phyloP scores from a whole-genome alignment of 2,888 invertebrate genomes.

The Hymenopus coronatus region DNA sequence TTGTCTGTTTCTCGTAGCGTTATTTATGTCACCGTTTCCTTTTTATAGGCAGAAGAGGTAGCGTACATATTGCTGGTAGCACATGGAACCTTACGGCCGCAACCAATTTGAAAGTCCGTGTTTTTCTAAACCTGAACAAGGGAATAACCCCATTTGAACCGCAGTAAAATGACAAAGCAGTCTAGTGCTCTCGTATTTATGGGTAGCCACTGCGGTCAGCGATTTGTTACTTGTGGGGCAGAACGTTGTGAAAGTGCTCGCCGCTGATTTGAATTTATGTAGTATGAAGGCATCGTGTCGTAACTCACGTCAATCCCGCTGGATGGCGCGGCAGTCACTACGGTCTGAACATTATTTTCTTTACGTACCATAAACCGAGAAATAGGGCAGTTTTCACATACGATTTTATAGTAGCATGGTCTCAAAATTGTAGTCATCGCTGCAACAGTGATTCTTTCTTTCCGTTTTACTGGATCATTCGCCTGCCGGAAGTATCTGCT shows the following conservation, averaged over 20 bases:
- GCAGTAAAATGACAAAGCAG: not conserved
- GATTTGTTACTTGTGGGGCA: not conserved
- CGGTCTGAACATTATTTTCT: not conserved
- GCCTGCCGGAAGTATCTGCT: not conserved
- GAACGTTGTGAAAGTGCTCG: not conserved
- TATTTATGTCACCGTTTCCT: not conserved
- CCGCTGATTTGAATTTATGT: constrained; percentile 13
- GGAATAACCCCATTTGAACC: not conserved
- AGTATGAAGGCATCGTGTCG: not conserved
- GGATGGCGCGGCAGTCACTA: not conserved
- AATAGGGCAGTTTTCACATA: not conserved
- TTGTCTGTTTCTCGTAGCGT: too few relatives aligned
- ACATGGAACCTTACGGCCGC: not conserved
- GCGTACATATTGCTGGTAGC: not conserved
- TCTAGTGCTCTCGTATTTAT: not conserved
- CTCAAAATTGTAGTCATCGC: not conserved
- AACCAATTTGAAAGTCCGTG: not conserved
- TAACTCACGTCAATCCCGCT: not conserved
- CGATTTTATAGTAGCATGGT: not conserved
- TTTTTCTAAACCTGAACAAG: not conserved
- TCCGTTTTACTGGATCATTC: not conserved
- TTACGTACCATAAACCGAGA: not conserved
- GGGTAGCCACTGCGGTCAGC: not conserved
- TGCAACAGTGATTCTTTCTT: not conserved
- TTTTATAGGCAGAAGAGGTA: not conserved